These are phyloP conservation scores for Tuta absoluta DNA, from an alignment of 2,888 invertebrate genomes.

Conservation along the genomic window DNA sequence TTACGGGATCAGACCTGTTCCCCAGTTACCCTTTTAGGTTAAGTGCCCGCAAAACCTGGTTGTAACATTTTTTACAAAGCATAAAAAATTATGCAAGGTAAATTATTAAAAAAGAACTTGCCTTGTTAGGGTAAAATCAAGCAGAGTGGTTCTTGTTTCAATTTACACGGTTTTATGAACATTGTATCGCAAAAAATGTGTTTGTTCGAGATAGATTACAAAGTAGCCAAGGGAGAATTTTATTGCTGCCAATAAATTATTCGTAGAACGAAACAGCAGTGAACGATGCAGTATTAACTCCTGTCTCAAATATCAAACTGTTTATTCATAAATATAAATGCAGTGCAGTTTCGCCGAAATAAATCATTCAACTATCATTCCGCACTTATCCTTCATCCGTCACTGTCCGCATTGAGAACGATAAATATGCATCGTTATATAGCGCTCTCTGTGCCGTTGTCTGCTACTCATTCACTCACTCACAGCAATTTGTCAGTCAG, in stretches of 20 bases:
- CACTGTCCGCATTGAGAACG: slow-evolving; percentile 21
- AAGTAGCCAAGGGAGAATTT: no score
- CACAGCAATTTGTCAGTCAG: slow-evolving; percentile 10
- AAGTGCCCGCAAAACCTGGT: slow-evolving; percentile 27
- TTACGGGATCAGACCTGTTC: slow-evolving; percentile 38
- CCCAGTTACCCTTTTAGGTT: slow-evolving; percentile 32
- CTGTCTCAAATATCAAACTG: no score
- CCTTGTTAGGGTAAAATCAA: no score
- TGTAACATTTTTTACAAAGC: slow-evolving; percentile 23
- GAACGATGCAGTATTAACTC: no score
- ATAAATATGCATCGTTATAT: slow-evolving; percentile 21
- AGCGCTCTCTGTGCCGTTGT: not conserved
- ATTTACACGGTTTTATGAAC: no score
- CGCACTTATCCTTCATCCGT: slow-evolving; percentile 22
- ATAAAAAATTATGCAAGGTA: slow-evolving; percentile 19
- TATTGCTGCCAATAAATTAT: no score
- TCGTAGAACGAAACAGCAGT: no score
- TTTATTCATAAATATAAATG: not conserved
- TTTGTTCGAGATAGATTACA: no score
- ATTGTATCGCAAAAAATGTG: no score
- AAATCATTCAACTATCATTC: slow-evolving; percentile 25
- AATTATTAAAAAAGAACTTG: slow-evolving; percentile 15
- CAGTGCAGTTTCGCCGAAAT: slow-evolving; percentile 25
- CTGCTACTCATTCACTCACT: slow-evolving; percentile 2
- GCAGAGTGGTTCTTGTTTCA: no score